Percentiles rank a stretch among this genome's conserved stretches.
phyloP scores from a whole-genome alignment of 2,113 vertebrate genomes.

The Symphodus melops region DNA sequence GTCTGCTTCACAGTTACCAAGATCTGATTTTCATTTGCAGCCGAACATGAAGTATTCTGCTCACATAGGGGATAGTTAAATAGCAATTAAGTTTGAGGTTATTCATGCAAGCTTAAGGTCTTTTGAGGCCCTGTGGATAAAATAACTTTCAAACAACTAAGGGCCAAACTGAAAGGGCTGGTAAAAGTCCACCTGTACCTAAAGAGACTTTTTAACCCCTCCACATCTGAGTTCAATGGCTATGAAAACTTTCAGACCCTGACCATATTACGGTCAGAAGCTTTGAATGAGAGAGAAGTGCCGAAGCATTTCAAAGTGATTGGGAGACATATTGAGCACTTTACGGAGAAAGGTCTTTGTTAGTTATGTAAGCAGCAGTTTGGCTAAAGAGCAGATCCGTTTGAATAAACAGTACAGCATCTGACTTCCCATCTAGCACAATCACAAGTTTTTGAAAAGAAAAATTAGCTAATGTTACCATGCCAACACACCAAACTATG shows the following conservation, averaged over 20 bases:
- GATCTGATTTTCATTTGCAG: constrained; percentile 46
- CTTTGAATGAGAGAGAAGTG: constrained; percentile 26
- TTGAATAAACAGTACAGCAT: too few relatives aligned
- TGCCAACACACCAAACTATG: too few relatives aligned
- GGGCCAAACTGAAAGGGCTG: background rate
- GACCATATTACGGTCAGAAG: constrained; percentile 23
- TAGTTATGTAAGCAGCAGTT: background rate
- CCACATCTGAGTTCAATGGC: constrained; percentile 15
- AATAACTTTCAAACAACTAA: constrained; percentile 18
- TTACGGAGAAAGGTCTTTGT: background rate
- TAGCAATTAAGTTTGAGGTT: constrained; percentile 24
- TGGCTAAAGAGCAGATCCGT: background rate
- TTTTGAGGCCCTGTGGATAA: constrained; percentile 18
- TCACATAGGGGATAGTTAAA: constrained; percentile 18
- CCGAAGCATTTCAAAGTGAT: background rate
- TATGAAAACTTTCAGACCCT: constrained; percentile 17
- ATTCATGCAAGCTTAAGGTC: constrained; percentile 11
- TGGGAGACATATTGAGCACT: background rate
- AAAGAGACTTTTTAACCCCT: constrained; percentile 22
- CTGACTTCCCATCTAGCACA: too few relatives aligned
- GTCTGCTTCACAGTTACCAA: constrained; percentile 25
- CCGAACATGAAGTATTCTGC: constrained; percentile 7
- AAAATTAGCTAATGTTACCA: too few relatives aligned
- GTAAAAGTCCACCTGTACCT: constrained; percentile 2
- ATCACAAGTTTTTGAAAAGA: too few relatives aligned